Percentiles rank a stretch among this genome's conserved stretches.
Conservation (phyloP, 2,113 vertebrate genomes). For the Eptesicus fuscus region DNA sequence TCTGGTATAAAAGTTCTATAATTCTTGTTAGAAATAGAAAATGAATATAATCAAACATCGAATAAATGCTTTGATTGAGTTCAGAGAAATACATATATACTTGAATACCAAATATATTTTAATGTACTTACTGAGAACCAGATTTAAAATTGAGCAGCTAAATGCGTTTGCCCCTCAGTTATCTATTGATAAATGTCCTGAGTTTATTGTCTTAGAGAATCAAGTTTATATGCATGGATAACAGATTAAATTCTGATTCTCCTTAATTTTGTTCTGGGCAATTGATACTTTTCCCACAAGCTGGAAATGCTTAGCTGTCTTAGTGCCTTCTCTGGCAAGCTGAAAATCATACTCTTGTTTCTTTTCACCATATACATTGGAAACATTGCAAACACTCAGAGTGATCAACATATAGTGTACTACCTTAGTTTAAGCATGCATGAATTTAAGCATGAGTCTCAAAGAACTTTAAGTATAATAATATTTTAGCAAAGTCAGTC, state of each 20-base stretch:
- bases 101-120: constrained; percentile 26
- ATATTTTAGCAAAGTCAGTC: constrained; percentile 47
- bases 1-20: neutral
- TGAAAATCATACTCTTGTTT: constrained; percentile 81
- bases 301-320: constrained; percentile 71
- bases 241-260: constrained; percentile 71
- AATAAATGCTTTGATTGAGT: constrained; percentile 42
- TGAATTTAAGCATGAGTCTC: constrained; percentile 52
- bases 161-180: constrained; percentile 18
- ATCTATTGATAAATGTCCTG: constrained; percentile 64
- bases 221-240: constrained; percentile 64
- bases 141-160: neutral
- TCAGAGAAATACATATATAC: neutral
- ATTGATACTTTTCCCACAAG: constrained; percentile 77
- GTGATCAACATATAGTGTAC: constrained; percentile 44
- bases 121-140: constrained; percentile 9
- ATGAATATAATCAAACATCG: constrained; percentile 19
- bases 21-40: constrained; percentile 11
- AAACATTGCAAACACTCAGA: constrained; percentile 77
- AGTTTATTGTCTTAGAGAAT: constrained; percentile 61
- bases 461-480: neutral
- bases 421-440: constrained; percentile 45
- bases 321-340: constrained; percentile 71
- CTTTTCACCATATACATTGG: constrained; percentile 76
- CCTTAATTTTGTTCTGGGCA: constrained; percentile 71